Evolutionary conservation across 2,113 vertebrate species (phyloP).

Genomic region (Melanostigma gelatinosum): DNA sequence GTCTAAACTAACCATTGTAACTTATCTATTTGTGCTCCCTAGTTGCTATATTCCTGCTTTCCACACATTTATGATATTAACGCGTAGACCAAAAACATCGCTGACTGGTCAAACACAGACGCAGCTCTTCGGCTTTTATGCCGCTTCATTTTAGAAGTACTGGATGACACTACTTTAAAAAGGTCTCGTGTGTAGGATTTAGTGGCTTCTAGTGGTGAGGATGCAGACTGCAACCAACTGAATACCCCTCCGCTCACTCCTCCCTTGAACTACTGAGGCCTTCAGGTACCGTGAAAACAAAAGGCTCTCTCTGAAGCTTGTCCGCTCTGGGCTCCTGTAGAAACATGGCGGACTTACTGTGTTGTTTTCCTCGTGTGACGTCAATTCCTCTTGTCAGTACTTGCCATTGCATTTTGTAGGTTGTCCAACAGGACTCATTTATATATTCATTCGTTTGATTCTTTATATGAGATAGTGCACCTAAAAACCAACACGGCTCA

Average conservation of each 20-base stretch:
- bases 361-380: neutral
- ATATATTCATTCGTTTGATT: neutral
- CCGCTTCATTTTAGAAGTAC: neutral
- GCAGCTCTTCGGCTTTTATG: neutral
- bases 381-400: neutral
- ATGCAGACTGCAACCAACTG: no score
- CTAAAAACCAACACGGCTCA: neutral
- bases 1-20: neutral
- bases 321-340: no score
- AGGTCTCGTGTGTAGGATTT: no score
- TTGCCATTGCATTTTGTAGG: neutral
- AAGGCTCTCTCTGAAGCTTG: neutral
- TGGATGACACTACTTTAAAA: neutral
- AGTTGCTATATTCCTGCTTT: neutral
- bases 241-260: no score
- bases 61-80: neutral
- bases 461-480: neutral
- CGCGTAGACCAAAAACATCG: no score
- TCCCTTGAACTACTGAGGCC: neutral
- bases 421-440: neutral
- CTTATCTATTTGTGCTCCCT: neutral
- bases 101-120: neutral
- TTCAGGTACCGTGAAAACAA: neutral
- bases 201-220: no score
- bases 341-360: neutral